Base-by-base conservation (phyloP, 2,113 vertebrate species). In the Thamnaconus septentrionalis region DNA sequence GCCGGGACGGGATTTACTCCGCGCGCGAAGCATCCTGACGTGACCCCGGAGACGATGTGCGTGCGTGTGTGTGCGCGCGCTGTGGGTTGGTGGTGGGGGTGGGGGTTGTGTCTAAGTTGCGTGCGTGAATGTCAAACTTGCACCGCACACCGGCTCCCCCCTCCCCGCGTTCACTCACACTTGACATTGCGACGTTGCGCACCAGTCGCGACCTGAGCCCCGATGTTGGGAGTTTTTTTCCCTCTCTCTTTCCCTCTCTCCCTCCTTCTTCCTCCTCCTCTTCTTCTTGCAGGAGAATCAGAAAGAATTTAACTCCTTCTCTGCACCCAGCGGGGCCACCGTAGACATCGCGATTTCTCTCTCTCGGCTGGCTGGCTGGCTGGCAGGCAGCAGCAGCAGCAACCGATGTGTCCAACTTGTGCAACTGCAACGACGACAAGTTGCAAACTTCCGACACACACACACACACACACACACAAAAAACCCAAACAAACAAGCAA, bases 221-320 rank as follows among this genome's bases (percentile, higher is more conserved):
- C 49, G 18, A 31, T 31, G 18, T 31, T 31, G 18, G 2, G 18
- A 31, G 18, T 31, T 31, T 31, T 31, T 31, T 31, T 31, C 18
- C 18, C 18, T 31, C 18, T 31, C 18, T 2, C 18, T 31, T 31
- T 31, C 18, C 18, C 18, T 31, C 18, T 31, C 18, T 31, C 18
- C 18, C 18, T 31, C 18, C 18, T 31, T 31, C 18, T 31, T 31
- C 18, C 2, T 31, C 18, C 18, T 31, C 18, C 18, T 31, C 18
- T 31, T 31, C 18, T 31, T 31, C 18, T 31, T 59, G 66, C 63
- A 65, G 69, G 74, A 81, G 80, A 73, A 88, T 69, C 83, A 73
- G 76, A 85, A 85, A 81, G 77, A 80, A 85, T 90, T 87, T 89
- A 91, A 93, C 92, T 89, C 89, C 79, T 90, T 80, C 78, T 81